phyloP scores from a whole-genome alignment of 1,140 invertebrate genomes.

The Melitaea cinxia region DNA sequence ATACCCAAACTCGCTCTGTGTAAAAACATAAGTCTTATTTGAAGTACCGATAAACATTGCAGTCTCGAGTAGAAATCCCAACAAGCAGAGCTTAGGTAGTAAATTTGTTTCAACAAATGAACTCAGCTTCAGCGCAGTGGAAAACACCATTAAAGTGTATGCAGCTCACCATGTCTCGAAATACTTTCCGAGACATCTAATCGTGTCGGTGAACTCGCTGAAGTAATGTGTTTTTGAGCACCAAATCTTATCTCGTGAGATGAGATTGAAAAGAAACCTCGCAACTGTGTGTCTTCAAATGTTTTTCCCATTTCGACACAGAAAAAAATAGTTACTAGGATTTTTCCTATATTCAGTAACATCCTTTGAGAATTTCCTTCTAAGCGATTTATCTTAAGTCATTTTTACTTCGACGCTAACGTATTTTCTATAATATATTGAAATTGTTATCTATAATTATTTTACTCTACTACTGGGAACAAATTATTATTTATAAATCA shows the following conservation, averaged over 20 bases:
- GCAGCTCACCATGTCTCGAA: not conserved
- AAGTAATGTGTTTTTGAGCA: not conserved
- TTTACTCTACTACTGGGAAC: no score
- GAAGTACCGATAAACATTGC: no score
- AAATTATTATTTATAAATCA: slow-evolving; percentile 11
- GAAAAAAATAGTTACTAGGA: not conserved
- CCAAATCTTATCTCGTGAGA: not conserved
- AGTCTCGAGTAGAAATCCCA: not conserved
- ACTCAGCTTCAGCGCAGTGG: not conserved
- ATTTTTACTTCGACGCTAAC: not conserved
- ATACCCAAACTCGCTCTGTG: no score
- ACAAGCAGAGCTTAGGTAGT: not conserved
- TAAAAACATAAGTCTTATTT: no score
- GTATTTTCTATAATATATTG: slow-evolving; percentile 1
- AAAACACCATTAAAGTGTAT: not conserved
- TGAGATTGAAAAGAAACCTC: not conserved
- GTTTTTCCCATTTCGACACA: not conserved
- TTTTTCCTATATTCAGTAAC: not conserved
- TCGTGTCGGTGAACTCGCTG: not conserved
- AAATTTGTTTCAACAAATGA: not conserved
- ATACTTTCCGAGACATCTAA: not conserved
- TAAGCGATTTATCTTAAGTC: not conserved
- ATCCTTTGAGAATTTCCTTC: not conserved
- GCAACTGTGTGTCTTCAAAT: not conserved
- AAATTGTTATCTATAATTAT: no score